Conservation (phyloP, 92 coral and sea anemone species). For the Diadumene lineata region DNA sequence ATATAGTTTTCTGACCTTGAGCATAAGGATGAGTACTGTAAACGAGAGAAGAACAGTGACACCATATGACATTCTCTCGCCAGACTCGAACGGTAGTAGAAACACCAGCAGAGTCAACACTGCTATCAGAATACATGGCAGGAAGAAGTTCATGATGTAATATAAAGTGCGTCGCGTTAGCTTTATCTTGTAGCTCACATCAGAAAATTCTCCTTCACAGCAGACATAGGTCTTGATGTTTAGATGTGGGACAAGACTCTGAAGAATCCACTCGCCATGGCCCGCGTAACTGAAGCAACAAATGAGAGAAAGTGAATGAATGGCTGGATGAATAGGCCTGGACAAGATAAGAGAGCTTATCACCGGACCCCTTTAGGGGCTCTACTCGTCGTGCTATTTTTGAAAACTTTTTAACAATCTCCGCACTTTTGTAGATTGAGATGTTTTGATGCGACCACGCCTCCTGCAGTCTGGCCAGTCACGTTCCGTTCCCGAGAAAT, state of each 20-base stretch:
- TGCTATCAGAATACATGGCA: conserved; percentile 92
- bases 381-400: too few relatives aligned
- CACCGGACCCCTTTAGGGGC: too few relatives aligned
- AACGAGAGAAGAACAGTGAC: conserved; percentile 93
- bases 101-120: conserved; percentile 93
- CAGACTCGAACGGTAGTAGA: conserved; percentile 93
- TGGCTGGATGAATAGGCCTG: background rate
- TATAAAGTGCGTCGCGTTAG: conserved; percentile 88
- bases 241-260: conserved; percentile 58
- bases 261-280: conserved; percentile 93
- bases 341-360: too few relatives aligned
- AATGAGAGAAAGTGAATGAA: background rate
- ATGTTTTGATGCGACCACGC: too few relatives aligned
- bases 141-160: conserved; percentile 94
- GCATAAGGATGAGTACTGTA: conserved; percentile 85
- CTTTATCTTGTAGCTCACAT: conserved; percentile 63
- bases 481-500: too few relatives aligned
- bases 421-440: too few relatives aligned
- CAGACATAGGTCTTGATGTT: conserved; percentile 53
- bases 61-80: conserved; percentile 97
- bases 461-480: too few relatives aligned
- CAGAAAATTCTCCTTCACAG: conserved; percentile 72
- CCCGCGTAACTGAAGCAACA: conserved; percentile 59
- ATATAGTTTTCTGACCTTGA: conserved; percentile 57
- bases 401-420: too few relatives aligned